Evolutionary conservation across 2,113 vertebrate species (phyloP), one percentile per base, ranked within the genome.

Genomic region (Clupea harengus): DNA sequence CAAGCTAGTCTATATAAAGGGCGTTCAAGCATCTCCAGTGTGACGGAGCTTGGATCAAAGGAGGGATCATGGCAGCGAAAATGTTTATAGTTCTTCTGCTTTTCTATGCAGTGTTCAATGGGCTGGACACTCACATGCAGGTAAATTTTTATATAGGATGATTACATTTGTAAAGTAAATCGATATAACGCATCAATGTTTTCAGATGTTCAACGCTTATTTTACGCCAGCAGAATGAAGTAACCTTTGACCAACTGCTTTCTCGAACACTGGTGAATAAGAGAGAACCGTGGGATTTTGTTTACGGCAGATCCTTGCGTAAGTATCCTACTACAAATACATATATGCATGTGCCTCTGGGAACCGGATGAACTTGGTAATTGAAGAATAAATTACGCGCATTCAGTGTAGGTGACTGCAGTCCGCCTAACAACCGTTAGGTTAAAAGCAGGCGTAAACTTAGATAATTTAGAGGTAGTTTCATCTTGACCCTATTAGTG

Each of bases 271-370:
- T 92, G 90, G 92, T 93, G 81, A 91, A 93, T 89, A 93, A 93
- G 86, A 92, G 91, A 86, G 89, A 93, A 80, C 87, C 92, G 46
- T 93, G 92, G 87, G 92, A 93, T 89, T 93, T 92, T 85, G 86
- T 94, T 90, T 93, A 92, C 87, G 91, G 91, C 32, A 88, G 93
- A 90, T 89, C 92, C 84, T 92, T 94, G 81, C 91, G 93, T 94
- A 91, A 94, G 93, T 92, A 22, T 85, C 84, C 50, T 67, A 54
- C n/a, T 82, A 15, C 28, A 49, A 82, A 82, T 46, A 45, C 15
- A 72, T 25, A 45, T 15, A 64, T 46, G 18, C 11, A 18, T 78
- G 10, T 32, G 25, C 32, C 5, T 78, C 28, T 44, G 28, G 0
- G 15, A 78, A 78, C 15, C 72, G 28, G 72, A 32, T 17, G 28